These are phyloP conservation scores for Erebia ligea DNA, from an alignment of 2,888 invertebrate genomes.

Conservation along the genomic window DNA sequence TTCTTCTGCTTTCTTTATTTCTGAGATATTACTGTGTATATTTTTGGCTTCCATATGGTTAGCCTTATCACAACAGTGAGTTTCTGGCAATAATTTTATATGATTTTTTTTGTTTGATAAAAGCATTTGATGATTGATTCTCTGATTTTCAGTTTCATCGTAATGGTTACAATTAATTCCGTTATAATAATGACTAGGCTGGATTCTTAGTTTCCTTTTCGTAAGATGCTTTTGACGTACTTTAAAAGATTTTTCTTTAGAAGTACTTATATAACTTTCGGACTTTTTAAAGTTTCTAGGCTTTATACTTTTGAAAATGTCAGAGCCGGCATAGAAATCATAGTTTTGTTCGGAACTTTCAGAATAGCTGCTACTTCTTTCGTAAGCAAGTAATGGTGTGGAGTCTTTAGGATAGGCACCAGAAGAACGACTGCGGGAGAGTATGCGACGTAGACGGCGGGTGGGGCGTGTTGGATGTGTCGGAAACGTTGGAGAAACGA, in stretches of 20 bases:
- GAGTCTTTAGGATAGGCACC: conserved; percentile 57
- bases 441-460: conserved; percentile 55
- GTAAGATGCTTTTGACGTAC: conserved; percentile 18
- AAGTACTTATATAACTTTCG: conserved; percentile 6
- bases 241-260: conserved; percentile 21
- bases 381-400: conserved; percentile 55
- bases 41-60: conserved; percentile 7
- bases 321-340: conserved; percentile 5
- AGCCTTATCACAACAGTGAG: conserved; percentile 10
- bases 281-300: neutral
- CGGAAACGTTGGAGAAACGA: conserved; percentile 18
- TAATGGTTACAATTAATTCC: neutral
- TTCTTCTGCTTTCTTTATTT: conserved; percentile 40
- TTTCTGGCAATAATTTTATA: conserved; percentile 26
- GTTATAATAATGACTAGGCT: conserved; percentile 10
- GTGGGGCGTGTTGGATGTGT: conserved; percentile 51
- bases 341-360: conserved; percentile 54
- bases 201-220: conserved; percentile 30
- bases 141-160: conserved; percentile 1
- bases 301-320: neutral
- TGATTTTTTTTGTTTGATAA: neutral
- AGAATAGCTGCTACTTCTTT: conserved; percentile 66
- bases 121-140: conserved; percentile 4
- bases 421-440: conserved; percentile 67
- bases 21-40: conserved; percentile 11